Evolutionary conservation across 53 echinoderm and acorn worm species (phyloP).

Genomic region (Zoroaster sp.): DNA sequence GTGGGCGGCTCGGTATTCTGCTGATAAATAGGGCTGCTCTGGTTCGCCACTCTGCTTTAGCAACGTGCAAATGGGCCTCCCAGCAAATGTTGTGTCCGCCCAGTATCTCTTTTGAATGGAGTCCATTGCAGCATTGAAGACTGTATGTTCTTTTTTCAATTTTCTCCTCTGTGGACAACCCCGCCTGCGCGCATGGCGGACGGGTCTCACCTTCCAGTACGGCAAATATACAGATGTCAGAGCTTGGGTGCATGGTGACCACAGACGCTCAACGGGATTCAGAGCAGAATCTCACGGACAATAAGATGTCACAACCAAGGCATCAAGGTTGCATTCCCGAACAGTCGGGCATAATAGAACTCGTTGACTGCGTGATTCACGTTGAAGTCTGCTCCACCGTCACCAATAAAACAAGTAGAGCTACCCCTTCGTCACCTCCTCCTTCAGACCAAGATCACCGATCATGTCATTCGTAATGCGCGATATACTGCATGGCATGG

Average conservation of each 20-base stretch:
- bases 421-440: not conserved
- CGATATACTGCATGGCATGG: not conserved
- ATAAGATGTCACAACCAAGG: slow-evolving; percentile 7
- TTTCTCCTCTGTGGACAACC: too few species aligned
- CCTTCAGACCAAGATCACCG: not conserved
- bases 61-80: too few species aligned
- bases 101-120: too few species aligned
- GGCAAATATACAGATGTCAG: not conserved
- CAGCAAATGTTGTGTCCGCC: too few species aligned
- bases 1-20: too few species aligned
- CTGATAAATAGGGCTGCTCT: too few species aligned
- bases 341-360: not conserved
- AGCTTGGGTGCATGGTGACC: not conserved
- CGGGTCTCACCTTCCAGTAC: not conserved
- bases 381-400: slow-evolving; percentile 16
- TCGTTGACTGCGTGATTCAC: slow-evolving; percentile 14
- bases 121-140: too few species aligned
- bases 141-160: too few species aligned
- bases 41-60: too few species aligned
- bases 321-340: slow-evolving; percentile 26
- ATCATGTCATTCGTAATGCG: not conserved
- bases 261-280: not conserved
- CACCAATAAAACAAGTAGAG: not conserved
- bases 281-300: not conserved
- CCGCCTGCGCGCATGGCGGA: not conserved